Percentiles rank a stretch among this genome's conserved stretches.
Evolutionary conservation across 2,888 invertebrate genomes (phyloP).

Genomic region (Eupithecia insigniata): DNA sequence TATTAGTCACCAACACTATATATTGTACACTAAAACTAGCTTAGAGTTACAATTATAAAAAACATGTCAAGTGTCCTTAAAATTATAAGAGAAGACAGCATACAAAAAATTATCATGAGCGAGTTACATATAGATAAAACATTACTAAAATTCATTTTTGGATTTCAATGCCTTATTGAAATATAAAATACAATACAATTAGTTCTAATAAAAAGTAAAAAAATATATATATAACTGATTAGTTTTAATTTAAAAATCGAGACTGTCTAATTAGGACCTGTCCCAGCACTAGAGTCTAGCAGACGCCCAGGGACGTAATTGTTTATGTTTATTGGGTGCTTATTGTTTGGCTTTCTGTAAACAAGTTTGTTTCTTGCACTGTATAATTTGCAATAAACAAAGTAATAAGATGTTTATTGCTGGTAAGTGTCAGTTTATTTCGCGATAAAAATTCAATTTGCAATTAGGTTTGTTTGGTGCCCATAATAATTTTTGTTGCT

Average conservation of each 20-base stretch:
- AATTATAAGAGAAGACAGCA: too few relatives aligned
- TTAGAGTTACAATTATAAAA: too few relatives aligned
- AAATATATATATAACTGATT: neutral
- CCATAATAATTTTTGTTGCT: constrained; percentile 4
- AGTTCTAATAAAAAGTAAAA: too few relatives aligned
- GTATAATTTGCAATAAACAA: constrained; percentile 62
- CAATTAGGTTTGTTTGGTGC: constrained; percentile 19
- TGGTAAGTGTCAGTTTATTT: constrained; percentile 45
- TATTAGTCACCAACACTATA: too few relatives aligned
- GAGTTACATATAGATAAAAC: too few relatives aligned
- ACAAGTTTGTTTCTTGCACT: constrained; percentile 65
- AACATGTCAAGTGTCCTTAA: too few relatives aligned
- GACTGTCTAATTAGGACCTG: constrained; percentile 16
- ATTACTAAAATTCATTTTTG: too few relatives aligned
- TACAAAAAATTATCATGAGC: too few relatives aligned
- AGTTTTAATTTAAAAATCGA: neutral
- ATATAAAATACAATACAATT: too few relatives aligned
- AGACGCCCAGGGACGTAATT: constrained; percentile 66
- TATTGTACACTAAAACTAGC: too few relatives aligned
- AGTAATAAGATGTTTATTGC: constrained; percentile 53
- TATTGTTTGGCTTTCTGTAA: constrained; percentile 70
- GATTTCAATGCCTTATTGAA: too few relatives aligned
- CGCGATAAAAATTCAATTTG: constrained; percentile 38
- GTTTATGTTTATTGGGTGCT: constrained; percentile 77
- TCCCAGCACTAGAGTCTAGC: constrained; percentile 57